Conservation (phyloP, 2,797 vertebrate genomes). For the Acipenser transmontanus region DNA sequence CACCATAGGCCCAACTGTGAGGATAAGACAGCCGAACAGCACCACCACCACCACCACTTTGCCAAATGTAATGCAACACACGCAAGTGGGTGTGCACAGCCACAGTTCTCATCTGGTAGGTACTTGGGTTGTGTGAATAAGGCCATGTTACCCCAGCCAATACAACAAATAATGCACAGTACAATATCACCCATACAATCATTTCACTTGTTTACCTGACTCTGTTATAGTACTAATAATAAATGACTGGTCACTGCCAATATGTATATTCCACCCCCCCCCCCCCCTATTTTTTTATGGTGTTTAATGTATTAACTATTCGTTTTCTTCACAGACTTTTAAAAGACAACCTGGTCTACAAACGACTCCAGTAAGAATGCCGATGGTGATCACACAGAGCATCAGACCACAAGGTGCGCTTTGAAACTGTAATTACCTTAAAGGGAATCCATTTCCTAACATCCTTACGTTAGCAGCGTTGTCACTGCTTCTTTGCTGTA, state of each 20-base stretch:
- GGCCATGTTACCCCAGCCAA: too few relatives aligned
- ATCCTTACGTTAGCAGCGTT: too few relatives aligned
- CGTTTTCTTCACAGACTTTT: conserved; percentile 46
- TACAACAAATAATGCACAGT: too few relatives aligned
- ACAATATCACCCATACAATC: too few relatives aligned
- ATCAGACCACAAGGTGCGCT: conserved; percentile 65
- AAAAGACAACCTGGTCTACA: conserved; percentile 56
- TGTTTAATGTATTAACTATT: too few relatives aligned
- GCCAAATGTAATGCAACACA: conserved; percentile 49
- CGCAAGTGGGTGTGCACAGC: conserved; percentile 53
- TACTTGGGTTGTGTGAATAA: conserved; percentile 27
- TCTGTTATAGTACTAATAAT: too few relatives aligned
- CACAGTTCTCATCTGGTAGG: conserved; percentile 67
- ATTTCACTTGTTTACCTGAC: too few relatives aligned
- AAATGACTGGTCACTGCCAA: too few relatives aligned
- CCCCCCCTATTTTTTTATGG: too few relatives aligned
- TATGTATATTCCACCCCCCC: too few relatives aligned
- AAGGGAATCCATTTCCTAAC: not conserved
- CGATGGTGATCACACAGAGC: conserved; percentile 74
- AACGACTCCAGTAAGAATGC: conserved; percentile 70
- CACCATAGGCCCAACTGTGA: conserved; percentile 58
- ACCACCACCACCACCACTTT: conserved; percentile 49
- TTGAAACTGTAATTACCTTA: not conserved
- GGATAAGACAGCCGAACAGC: conserved; percentile 70
- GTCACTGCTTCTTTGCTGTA: too few relatives aligned